A percentile compares a stretch with the other conserved stretches of the same genome.
phyloP scores from a whole-genome alignment of 2,797 vertebrate genomes.

The Cyclopterus lumpus region DNA sequence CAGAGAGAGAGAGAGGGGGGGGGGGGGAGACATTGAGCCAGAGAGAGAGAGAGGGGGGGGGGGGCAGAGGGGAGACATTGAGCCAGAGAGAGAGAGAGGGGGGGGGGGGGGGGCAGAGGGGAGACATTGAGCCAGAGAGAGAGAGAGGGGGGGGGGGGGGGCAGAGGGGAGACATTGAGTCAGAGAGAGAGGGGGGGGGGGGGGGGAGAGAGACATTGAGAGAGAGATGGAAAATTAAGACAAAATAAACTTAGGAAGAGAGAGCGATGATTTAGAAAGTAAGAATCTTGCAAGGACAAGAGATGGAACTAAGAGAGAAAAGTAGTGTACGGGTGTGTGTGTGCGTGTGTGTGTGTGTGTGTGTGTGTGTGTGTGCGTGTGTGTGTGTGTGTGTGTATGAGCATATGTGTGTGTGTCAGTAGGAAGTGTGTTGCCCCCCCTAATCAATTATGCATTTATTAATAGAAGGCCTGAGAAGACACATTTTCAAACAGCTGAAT shows the following conservation, averaged over 20 bases:
- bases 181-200: too few relatives aligned
- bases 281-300: slow-evolving; percentile 54
- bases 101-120: too few relatives aligned
- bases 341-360: slow-evolving; percentile 38
- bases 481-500: slow-evolving; percentile 85
- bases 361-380: slow-evolving; percentile 54
- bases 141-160: too few relatives aligned
- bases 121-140: too few relatives aligned
- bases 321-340: slow-evolving; percentile 36
- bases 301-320: slow-evolving; percentile 46
- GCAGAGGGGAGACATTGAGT: too few relatives aligned
- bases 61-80: too few relatives aligned
- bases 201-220: too few relatives aligned
- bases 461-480: slow-evolving; percentile 84
- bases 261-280: slow-evolving; percentile 52
- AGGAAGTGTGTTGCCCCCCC: slow-evolving; percentile 71
- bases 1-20: too few relatives aligned
- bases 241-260: slow-evolving; percentile 40
- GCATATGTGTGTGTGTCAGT: slow-evolving; percentile 57
- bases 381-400: slow-evolving; percentile 33
- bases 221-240: slow-evolving; percentile 48
- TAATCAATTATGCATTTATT: slow-evolving; percentile 86
- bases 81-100: too few relatives aligned
- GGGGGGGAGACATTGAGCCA: too few relatives aligned
- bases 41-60: too few relatives aligned